Conservation (phyloP, 2,888 invertebrate species). For the Xylocampa areola region DNA sequence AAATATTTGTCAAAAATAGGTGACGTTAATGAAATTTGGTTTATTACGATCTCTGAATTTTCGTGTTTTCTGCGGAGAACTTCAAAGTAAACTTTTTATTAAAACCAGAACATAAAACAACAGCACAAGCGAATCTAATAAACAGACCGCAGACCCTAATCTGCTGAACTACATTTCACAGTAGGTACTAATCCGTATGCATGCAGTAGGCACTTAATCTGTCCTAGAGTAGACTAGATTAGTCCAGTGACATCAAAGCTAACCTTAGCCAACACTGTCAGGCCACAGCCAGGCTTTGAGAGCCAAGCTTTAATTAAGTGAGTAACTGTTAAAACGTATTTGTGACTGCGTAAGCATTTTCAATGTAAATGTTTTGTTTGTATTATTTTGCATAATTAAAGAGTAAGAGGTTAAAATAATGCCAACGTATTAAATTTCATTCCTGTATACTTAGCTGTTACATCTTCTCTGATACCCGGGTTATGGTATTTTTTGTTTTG, state of each 20-base stretch:
- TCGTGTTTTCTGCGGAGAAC: too few species aligned
- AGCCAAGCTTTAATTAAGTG: constrained; percentile 40
- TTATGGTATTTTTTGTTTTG: too few species aligned
- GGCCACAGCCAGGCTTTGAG: constrained; percentile 1
- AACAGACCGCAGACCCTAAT: background rate
- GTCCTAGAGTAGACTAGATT: constrained; percentile 10
- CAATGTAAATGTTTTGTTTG: constrained; percentile 45
- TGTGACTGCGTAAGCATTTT: constrained; percentile 34
- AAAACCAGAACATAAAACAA: too few species aligned
- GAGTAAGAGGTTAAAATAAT: too few species aligned
- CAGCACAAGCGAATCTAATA: background rate
- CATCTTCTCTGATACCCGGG: too few species aligned
- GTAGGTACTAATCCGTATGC: too few species aligned
- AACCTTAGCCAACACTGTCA: constrained; percentile 18
- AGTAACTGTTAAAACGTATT: constrained; percentile 30
- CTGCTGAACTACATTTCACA: constrained; percentile 1
- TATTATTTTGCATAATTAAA: constrained; percentile 29
- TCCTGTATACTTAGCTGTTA: too few species aligned
- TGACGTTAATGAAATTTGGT: too few species aligned
- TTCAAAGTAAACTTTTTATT: too few species aligned
- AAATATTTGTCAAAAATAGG: too few species aligned
- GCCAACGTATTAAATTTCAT: too few species aligned
- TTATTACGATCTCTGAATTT: background rate
- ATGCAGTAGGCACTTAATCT: constrained; percentile 22
- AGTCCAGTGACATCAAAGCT: constrained; percentile 34